Evolutionary conservation across 2,113 vertebrate genomes (phyloP), one percentile per base, ranked within the genome.

Genomic region (Serranochromis macrocephalus): DNA sequence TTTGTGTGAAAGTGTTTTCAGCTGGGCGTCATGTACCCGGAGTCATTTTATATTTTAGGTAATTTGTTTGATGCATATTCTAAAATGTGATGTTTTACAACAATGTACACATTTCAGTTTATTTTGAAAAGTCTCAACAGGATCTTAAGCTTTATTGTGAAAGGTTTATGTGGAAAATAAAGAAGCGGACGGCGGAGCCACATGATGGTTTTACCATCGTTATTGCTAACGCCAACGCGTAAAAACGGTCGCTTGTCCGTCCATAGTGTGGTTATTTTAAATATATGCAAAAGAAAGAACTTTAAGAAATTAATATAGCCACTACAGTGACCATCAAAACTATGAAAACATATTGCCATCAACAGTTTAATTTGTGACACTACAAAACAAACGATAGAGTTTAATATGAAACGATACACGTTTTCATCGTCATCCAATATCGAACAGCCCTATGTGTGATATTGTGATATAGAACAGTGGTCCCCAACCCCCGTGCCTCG

Each of bases 341-440:
- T 0, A 24, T 12, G 53, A 54, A 54, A 54, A 54, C 10, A 54
- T 24, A 55, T 55, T 3, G 53, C 53, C n/a, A 12, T 55, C 0
- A 55, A 13, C 53, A 24, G 53, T 24, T 55, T 24, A 55, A 7
- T 21, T 12, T 54, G n/a, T 12, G 51, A 54, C 51, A 21, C n/a
- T 4, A 54, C 10, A 54, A 54, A 54, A 53, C 51, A 53, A 21
- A 54, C 3, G 3, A 54, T 11, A 53, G 24, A 24, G 53, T 55
- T 26, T 55, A 3, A 55, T 26, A 13, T 55, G 21, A 55, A 24
- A 55, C 2, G 0, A 55, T 24, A 7, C 6, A 13, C 11, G 53
- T 54, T 54, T 24, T 54, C n/a, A 12, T 2, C 19, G 0, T 53
- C 9, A 53, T 6, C 51, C n/a, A 11, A 54, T 54, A 53, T 54